Conservation (phyloP, 2,888 invertebrate genomes). For the Eumerus sabulonum region DNA sequence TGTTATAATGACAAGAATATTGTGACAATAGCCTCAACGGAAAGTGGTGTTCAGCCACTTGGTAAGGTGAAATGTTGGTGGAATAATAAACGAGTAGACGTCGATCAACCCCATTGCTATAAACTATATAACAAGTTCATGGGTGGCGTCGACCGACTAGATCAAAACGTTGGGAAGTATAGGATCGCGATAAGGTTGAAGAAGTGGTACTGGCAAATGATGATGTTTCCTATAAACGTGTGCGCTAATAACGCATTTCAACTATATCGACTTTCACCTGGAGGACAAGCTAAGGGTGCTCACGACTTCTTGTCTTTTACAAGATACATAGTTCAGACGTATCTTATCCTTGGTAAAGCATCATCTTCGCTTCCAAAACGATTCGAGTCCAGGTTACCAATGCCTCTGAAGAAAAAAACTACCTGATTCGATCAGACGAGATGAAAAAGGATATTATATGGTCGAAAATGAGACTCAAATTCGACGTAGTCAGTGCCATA, state of each 20-base stretch:
- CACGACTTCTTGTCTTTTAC: too few relatives aligned
- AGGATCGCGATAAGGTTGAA: neutral
- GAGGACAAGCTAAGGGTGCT: too few relatives aligned
- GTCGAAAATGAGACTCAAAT: too few relatives aligned
- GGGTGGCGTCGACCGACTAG: constrained; percentile 5
- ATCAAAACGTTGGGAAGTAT: constrained; percentile 12
- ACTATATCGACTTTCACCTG: too few relatives aligned
- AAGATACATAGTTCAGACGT: too few relatives aligned
- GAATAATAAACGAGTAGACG: constrained; percentile 1
- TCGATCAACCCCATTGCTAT: constrained; percentile 14
- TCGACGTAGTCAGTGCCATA: too few relatives aligned
- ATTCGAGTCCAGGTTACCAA: too few relatives aligned
- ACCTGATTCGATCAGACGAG: too few relatives aligned
- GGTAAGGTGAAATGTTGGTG: neutral
- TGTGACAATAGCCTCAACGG: neutral
- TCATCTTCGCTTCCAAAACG: too few relatives aligned
- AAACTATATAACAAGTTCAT: constrained; percentile 5
- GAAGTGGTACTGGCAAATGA: constrained; percentile 19
- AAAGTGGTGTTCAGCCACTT: neutral
- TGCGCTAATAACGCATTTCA: neutral
- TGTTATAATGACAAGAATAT: neutral
- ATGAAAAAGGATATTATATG: too few relatives aligned
- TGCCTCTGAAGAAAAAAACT: too few relatives aligned
- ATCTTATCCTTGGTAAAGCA: too few relatives aligned
- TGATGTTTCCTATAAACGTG: constrained; percentile 10